phyloP scores from a whole-genome alignment of 2,888 invertebrate genomes.

The Heliconius cydno region DNA sequence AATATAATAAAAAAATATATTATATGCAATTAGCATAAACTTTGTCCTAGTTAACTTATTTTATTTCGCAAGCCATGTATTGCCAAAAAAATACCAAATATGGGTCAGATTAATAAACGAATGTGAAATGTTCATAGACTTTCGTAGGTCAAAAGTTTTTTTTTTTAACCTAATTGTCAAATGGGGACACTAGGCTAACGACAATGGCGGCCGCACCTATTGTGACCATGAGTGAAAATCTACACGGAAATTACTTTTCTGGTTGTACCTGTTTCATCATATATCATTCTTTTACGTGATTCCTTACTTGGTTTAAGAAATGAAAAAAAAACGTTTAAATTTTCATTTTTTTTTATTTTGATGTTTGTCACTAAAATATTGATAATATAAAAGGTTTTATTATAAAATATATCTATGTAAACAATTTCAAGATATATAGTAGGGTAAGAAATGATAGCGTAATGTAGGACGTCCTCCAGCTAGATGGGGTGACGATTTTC shows the following conservation, averaged over 20 bases:
- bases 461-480: too few species aligned
- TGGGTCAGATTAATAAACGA: slow-evolving; percentile 21
- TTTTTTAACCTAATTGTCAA: slow-evolving; percentile 50
- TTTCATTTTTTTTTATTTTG: neutral
- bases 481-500: too few species aligned
- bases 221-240: slow-evolving; percentile 25
- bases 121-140: slow-evolving; percentile 14
- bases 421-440: neutral
- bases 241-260: slow-evolving; percentile 16
- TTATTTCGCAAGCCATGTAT: neutral
- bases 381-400: too few species aligned
- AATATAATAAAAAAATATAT: too few species aligned
- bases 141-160: slow-evolving; percentile 40
- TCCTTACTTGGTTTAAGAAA: neutral
- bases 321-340: neutral
- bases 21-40: too few species aligned
- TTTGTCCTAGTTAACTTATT: neutral
- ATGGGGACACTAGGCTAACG: slow-evolving; percentile 44
- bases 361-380: too few species aligned
- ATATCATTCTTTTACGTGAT: neutral
- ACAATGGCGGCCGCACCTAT: slow-evolving; percentile 42
- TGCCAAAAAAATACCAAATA: slow-evolving; percentile 23
- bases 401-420: too few species aligned
- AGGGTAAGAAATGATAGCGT: neutral
- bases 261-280: neutral